Conservation (phyloP, 1,140 invertebrate species). For the Centruroides vittatus region DNA sequence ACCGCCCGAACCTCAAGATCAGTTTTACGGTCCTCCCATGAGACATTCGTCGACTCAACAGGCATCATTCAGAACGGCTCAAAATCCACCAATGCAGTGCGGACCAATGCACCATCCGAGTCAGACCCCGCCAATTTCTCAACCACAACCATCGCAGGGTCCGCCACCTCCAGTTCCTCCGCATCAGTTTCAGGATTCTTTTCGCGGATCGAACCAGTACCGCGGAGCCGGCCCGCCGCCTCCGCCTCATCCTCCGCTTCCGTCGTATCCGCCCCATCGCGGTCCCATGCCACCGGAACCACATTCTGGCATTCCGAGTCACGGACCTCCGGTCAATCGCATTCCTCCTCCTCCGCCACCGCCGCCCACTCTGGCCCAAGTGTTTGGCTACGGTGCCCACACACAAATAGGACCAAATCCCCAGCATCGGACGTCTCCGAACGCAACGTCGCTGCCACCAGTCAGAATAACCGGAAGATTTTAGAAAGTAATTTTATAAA, state of each 20-base stretch:
- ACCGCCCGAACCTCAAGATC: not conserved
- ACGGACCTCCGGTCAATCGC: not conserved
- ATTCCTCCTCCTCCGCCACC: not conserved
- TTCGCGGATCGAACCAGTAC: not conserved
- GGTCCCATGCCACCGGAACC: not conserved
- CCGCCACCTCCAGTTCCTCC: not conserved
- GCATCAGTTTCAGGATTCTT: not conserved
- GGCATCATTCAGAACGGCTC: not conserved
- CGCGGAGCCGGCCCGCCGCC: not conserved
- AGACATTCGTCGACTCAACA: not conserved
- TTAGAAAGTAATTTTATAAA: not conserved
- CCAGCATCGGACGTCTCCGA: not conserved
- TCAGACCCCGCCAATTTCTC: conserved; percentile 4
- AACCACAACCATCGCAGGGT: conserved; percentile 1
- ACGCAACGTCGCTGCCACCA: conserved; percentile 8
- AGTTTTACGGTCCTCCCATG: not conserved
- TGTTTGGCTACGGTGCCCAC: not conserved
- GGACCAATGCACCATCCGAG: not conserved
- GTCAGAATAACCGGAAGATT: conserved; percentile 15
- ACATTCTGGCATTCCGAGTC: not conserved
- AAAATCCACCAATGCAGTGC: not conserved
- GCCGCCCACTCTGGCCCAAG: not conserved
- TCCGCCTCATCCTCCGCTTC: not conserved
- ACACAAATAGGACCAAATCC: conserved; percentile 1
- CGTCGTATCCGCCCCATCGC: not conserved